phyloP scores from a whole-genome alignment of 1,140 invertebrate species.

The Bombus turneri region DNA sequence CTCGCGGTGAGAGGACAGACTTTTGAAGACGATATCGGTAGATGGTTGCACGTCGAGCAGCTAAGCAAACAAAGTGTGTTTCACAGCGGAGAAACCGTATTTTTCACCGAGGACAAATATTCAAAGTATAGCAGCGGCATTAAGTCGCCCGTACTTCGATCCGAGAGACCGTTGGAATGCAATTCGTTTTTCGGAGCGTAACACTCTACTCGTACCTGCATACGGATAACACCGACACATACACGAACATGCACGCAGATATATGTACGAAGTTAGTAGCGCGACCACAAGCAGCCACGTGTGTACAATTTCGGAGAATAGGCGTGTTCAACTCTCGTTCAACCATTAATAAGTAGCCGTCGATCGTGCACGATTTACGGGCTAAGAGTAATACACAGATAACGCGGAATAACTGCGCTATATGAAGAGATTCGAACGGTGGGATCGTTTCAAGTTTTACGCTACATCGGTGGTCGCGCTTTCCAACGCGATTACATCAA shows the following conservation, averaged over 20 bases:
- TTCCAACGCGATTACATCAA: too few species aligned
- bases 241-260: background rate
- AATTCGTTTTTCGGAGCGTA: constrained; percentile 38
- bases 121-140: constrained; percentile 20
- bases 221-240: background rate
- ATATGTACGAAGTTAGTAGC: too few species aligned
- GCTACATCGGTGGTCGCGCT: background rate
- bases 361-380: constrained; percentile 14
- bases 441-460: background rate
- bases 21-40: background rate
- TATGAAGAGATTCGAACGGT: background rate
- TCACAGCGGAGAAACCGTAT: constrained; percentile 46
- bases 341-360: background rate
- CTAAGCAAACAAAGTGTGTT: constrained; percentile 14
- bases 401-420: too few species aligned
- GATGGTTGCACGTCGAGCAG: background rate
- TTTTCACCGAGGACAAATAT: constrained; percentile 35
- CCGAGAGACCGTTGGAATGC: constrained; percentile 28
- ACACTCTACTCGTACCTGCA: background rate
- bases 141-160: constrained; percentile 1
- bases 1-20: constrained; percentile 23
- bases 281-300: background rate
- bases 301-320: background rate
- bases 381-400: background rate
- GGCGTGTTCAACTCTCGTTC: background rate